Evolutionary conservation across 2,797 vertebrate species (phyloP), one percentile per base, ranked within the genome.

Genomic region (Tauraco hartlaubi): DNA sequence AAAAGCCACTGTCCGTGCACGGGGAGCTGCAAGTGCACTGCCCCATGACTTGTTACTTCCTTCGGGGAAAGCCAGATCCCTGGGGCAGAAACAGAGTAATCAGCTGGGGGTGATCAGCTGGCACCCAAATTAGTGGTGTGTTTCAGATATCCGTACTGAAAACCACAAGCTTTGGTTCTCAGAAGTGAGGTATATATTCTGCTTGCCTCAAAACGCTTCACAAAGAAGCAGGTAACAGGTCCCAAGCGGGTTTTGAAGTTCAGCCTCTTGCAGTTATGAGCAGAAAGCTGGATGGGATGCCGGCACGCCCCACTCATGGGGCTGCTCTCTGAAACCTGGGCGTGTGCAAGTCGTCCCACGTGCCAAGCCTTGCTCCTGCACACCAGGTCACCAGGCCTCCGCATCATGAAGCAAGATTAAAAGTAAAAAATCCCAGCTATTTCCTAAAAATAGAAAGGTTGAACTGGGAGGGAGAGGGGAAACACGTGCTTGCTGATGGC

Each of bases 231-330:
- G 44, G 52, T 37, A 64, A 7, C 18, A 54, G 20, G 8, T 62
- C 39, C 23, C 66, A 41, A 33, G 52, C 25, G 56, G 33, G 33
- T 83, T 62, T 66, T 58, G 51, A 59, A 81, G 66, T 88, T 88
- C 15, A 71, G 63, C 20, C 39, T 55, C 17, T n/a, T 22, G 39
- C 4, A 54, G 14, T n/a, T 35, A 19, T 0, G 1, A 48, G 7
- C 18, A 56, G 83, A 59, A 81, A 59, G 37, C n/a, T 87, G 90
- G 59, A 52, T 4, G 7, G 49, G 46, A 46, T 39, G 66, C 59
- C 0, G 0, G 15, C 1, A 26, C 1, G 0, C 33, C 73, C 28
- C 21, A 3, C 43, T 78, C 3, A 0, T 0, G 1, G 59, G 62
- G 55, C 55, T 35, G 66, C 62, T 15, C 9, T n/a, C 84, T 35